phyloP scores from a whole-genome alignment of 2,113 vertebrate species.

The Rhagologus leucostigma region DNA sequence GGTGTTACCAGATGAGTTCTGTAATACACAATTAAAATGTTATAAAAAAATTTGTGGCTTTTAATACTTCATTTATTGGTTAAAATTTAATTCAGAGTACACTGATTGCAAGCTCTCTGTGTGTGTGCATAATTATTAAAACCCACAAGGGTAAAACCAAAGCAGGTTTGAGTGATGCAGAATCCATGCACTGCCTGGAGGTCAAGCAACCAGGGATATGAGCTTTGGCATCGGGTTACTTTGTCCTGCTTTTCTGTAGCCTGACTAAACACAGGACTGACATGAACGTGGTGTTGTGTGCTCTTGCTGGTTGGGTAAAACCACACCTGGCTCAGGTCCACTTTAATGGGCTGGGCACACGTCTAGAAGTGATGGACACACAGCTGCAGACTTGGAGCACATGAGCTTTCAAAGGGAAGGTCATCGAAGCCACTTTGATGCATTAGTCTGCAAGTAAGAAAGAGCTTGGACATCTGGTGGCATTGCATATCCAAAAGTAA shows the following conservation, averaged over 20 bases:
- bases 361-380: not conserved
- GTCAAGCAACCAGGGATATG: not conserved
- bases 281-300: not conserved
- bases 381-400: not conserved
- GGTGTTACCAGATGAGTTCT: slow-evolving; percentile 39
- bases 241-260: not conserved
- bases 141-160: not conserved
- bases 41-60: slow-evolving; percentile 35
- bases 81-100: slow-evolving; percentile 57
- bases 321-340: rapidly evolving
- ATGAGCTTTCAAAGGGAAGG: rapidly evolving
- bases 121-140: slow-evolving; percentile 26
- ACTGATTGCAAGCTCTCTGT: slow-evolving; percentile 16
- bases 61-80: slow-evolving; percentile 58
- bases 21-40: slow-evolving; percentile 52
- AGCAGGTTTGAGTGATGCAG: not conserved
- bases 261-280: not conserved
- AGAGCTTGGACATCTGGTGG: not conserved
- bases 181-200: not conserved
- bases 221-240: not conserved
- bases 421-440: not conserved
- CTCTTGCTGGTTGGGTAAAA: not conserved
- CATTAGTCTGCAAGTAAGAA: not conserved
- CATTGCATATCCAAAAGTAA: not conserved
- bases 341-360: not conserved